Evolutionary conservation across 2,797 vertebrate genomes (phyloP).

Genomic region (Hephaestus fuliginosus): DNA sequence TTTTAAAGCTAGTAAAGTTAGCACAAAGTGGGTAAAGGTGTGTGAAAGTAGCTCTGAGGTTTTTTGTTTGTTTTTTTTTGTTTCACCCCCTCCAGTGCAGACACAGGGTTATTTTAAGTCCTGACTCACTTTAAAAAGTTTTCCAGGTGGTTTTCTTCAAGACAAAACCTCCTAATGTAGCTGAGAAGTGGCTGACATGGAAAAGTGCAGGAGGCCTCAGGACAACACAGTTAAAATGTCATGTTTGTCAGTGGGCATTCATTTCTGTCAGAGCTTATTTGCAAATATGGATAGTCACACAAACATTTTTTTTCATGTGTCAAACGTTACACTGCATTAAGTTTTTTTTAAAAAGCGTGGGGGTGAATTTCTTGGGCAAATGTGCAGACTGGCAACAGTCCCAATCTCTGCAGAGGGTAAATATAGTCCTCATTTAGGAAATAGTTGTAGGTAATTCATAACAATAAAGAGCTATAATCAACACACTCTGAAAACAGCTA

Average conservation of each 20-base stretch:
- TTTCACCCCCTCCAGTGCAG: too few species aligned
- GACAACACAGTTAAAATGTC: constrained; percentile 27
- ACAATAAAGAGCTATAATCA: constrained; percentile 81
- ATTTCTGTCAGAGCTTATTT: constrained; percentile 4
- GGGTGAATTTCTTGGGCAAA: constrained; percentile 21
- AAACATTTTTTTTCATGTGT: constrained; percentile 5
- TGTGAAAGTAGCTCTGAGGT: neutral
- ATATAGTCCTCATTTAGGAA: constrained; percentile 80
- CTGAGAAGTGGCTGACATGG: neutral
- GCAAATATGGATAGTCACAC: constrained; percentile 16
- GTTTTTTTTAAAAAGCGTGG: constrained; percentile 11
- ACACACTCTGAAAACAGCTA: constrained; percentile 66
- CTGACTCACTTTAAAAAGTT: neutral
- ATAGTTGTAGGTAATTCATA: constrained; percentile 81
- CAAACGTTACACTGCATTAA: constrained; percentile 34
- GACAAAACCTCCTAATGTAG: neutral
- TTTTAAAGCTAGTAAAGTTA: constrained; percentile 33
- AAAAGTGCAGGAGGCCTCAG: neutral
- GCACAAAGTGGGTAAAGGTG: constrained; percentile 23
- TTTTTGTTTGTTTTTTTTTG: too few species aligned
- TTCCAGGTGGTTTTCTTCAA: constrained; percentile 7
- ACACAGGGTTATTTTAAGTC: neutral
- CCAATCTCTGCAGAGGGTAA: constrained; percentile 49
- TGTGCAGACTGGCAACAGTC: constrained; percentile 45
- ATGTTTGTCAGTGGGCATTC: neutral